phyloP scores from a whole-genome alignment of 1,140 invertebrate species.

The Trinorchestia longiramus region DNA sequence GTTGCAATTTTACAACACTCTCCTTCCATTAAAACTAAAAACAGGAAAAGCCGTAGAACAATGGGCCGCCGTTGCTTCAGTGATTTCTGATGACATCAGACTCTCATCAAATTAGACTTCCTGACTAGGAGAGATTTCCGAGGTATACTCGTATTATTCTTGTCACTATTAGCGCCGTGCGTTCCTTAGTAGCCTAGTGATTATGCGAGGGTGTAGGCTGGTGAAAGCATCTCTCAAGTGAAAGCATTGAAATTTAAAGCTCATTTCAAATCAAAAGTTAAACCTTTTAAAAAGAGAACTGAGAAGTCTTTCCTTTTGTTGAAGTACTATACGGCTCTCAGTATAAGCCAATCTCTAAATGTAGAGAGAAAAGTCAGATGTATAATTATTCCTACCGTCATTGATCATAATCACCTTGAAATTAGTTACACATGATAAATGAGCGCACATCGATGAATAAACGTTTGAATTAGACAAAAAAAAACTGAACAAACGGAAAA shows the following conservation, averaged over 20 bases:
- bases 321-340: background rate
- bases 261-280: background rate
- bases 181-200: too few species aligned
- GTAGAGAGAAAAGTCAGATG: background rate
- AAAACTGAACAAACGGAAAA: background rate
- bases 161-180: too few species aligned
- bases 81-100: too few species aligned
- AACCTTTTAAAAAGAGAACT: background rate
- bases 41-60: background rate
- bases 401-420: background rate
- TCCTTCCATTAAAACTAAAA: background rate
- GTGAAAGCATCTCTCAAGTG: background rate
- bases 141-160: too few species aligned
- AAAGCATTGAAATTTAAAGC: background rate
- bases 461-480: background rate
- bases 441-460: background rate
- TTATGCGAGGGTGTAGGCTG: too few species aligned
- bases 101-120: too few species aligned
- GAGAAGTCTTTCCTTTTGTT: background rate
- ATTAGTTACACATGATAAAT: background rate
- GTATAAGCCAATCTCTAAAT: background rate
- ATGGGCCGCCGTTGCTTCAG: too few species aligned
- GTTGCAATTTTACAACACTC: background rate
- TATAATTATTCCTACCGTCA: background rate
- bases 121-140: too few species aligned